Evolutionary conservation across 2,113 vertebrate genomes (phyloP).

Genomic region (Muscicapa adusta): DNA sequence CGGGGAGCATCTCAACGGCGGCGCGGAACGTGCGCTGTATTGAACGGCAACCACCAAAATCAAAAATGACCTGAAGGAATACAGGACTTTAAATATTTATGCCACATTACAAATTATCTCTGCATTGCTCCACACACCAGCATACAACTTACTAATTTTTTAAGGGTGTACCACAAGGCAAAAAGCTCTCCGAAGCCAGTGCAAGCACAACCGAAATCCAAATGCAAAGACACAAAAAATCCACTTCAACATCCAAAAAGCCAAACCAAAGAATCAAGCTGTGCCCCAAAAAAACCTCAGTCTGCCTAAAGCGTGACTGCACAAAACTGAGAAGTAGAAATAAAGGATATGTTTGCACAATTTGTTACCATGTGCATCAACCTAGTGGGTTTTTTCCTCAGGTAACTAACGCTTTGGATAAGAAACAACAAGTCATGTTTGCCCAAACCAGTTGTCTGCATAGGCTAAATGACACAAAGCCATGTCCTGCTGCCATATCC

Average conservation of each 20-base stretch:
- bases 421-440: rapidly evolving
- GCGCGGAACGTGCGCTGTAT: neutral
- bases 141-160: neutral
- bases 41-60: neutral
- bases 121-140: neutral
- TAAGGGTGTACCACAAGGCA: neutral
- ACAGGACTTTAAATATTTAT: constrained; percentile 43
- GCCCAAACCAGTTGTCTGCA: neutral
- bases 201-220: neutral
- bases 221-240: neutral
- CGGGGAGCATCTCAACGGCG: rapidly evolving
- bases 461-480: neutral
- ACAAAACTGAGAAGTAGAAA: neutral
- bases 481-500: neutral
- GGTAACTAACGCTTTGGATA: neutral
- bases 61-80: neutral
- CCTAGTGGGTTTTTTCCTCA: neutral
- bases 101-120: neutral
- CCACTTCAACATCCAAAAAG: neutral
- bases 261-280: neutral
- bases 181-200: neutral
- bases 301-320: neutral
- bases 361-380: neutral
- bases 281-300: neutral
- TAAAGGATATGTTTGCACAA: neutral